Evolutionary conservation across 2,797 vertebrate species (phyloP).

Genomic region (Hephaestus fuliginosus): DNA sequence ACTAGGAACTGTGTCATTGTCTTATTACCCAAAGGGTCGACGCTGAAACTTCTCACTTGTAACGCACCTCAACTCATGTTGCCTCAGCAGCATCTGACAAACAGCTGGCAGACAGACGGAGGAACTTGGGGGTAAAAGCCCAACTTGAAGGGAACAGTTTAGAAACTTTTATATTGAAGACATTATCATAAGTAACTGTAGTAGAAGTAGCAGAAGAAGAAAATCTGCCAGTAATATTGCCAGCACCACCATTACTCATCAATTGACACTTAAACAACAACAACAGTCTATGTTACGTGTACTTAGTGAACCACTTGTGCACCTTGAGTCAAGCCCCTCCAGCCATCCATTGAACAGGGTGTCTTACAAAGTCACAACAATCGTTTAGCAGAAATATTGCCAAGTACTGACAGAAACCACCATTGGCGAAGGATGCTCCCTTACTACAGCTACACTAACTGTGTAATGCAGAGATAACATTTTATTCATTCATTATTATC

Average conservation of each 20-base stretch:
- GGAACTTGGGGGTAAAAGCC: neutral
- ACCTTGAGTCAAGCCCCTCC: neutral
- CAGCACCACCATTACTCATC: slow-evolving; percentile 2
- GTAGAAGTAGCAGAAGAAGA: neutral
- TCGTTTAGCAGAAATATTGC: neutral
- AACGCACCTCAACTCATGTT: slow-evolving; percentile 66
- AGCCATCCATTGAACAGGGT: neutral
- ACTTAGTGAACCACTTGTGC: neutral
- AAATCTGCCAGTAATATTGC: neutral
- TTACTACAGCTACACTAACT: neutral
- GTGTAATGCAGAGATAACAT: neutral
- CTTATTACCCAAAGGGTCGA: slow-evolving; percentile 83
- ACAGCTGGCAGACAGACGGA: slow-evolving; percentile 46
- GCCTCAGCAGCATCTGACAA: slow-evolving; percentile 53
- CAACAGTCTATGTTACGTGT: neutral
- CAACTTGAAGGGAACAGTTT: neutral
- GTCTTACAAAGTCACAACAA: neutral
- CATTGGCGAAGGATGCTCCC: neutral
- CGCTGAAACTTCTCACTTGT: slow-evolving; percentile 67
- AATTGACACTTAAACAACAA: neutral
- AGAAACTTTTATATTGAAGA: neutral
- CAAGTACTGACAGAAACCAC: neutral
- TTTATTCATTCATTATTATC: neutral
- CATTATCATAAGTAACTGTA: neutral
- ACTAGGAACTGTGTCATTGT: slow-evolving; percentile 87